Base-by-base conservation (phyloP, 37 sponge, comb jelly and placozoan genomes). In the Cliona cf. orientalis region DNA sequence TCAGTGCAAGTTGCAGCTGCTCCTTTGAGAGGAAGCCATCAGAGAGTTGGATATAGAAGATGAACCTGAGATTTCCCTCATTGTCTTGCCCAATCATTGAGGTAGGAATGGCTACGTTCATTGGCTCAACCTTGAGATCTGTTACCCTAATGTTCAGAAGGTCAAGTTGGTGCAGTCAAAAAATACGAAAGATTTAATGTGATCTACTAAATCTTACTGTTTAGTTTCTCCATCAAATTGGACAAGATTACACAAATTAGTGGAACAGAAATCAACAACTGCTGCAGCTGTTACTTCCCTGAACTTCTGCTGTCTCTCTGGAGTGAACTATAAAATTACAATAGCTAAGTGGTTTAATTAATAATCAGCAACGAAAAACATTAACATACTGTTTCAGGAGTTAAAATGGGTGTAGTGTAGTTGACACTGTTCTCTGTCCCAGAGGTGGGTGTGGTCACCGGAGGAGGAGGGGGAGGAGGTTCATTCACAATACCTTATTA, bases 1-100 rank as follows among this genome's bases (percentile, higher is more conserved):
- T 6, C 6, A 61, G 5, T 61, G 63, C 63, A 25, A n/a, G 28
- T n/a, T 61, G 25, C 7, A 61, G 25, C 6, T 61, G 17, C 23
- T 61, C 63, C 23, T 61, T 61, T 11, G 63, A 61, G n/a, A 61
- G 63, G 28, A 61, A 61, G 5, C 63, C 63, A 61, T 61, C 63
- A 11, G 5, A 21, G 5, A 61, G 22, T 61, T 61, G 63, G 28
- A 61, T n/a, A 22, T 61, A 61, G 26, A 61, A 61, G 22, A 28
- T 61, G 28, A 61, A n/a, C 28, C 12, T 6, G n/a, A 61, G 63
- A 7, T 61, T 6, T 61, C 63, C 63, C 6, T 61, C 63, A 61
- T 61, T 28, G n/a, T 61, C 26, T 61, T 61, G 26, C 6, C 7
- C 22, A 5, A 61, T 22, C 5, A 61, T 21, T n/a, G 63, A 61